Evolutionary conservation across 2,888 invertebrate species (phyloP).

Genomic region (Elmis aenea): DNA sequence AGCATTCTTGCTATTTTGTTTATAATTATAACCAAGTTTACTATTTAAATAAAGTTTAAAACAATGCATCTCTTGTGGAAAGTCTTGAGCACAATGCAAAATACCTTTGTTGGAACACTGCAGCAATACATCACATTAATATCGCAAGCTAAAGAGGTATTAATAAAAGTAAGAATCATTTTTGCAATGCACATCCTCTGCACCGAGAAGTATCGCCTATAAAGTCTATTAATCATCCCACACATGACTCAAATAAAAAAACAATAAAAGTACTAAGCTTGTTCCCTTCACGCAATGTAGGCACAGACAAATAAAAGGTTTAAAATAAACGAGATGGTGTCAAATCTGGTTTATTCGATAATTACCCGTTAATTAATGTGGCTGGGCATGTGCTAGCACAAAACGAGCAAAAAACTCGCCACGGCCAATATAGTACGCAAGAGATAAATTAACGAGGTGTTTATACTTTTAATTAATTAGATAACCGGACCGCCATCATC

Average conservation of each 20-base stretch:
- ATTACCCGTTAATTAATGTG: conserved; percentile 29
- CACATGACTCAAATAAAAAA: conserved; percentile 16
- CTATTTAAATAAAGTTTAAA: no score
- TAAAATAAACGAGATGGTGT: conserved; percentile 26
- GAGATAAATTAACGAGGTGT: conserved; percentile 14
- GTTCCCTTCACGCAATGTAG: conserved; percentile 24
- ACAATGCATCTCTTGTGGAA: no score
- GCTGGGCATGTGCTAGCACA: conserved; percentile 24
- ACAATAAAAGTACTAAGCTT: conserved; percentile 16
- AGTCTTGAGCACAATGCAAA: no score
- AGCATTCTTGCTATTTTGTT: no score
- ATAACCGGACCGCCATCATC: no score
- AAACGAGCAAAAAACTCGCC: conserved; percentile 15
- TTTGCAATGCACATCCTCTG: no score
- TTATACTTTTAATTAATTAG: conserved; percentile 14
- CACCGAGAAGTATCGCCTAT: conserved; percentile 5
- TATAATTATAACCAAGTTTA: no score
- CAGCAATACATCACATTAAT: no score
- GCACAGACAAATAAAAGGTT: conserved; percentile 11
- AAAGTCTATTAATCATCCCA: conserved; percentile 24
- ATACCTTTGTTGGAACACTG: no score
- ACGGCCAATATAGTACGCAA: conserved; percentile 13
- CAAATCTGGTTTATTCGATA: conserved; percentile 27
- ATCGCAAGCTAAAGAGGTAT: no score
- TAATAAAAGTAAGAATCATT: no score